These are phyloP conservation scores for Merluccius polli DNA, from an alignment of 2,797 vertebrate species.

Conservation along the genomic window DNA sequence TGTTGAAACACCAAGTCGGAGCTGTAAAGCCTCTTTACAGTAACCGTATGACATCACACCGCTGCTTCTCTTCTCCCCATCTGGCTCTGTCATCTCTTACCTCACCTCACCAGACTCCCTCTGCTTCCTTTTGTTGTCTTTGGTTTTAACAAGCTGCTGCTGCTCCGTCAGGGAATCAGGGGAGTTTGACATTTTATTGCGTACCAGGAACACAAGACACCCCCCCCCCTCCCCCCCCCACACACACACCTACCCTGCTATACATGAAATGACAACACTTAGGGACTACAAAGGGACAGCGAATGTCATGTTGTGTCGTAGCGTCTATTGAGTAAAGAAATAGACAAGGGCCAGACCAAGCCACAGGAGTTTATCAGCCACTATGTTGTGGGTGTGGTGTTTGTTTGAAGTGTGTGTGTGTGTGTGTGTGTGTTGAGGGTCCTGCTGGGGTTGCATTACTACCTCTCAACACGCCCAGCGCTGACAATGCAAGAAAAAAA, in stretches of 20 bases:
- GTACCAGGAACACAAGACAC: slow-evolving; percentile 49
- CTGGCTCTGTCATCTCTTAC: slow-evolving; percentile 53
- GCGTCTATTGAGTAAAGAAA: background rate
- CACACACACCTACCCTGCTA: too few species aligned
- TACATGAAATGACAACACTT: background rate
- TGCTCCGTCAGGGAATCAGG: slow-evolving; percentile 45
- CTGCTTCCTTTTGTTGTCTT: slow-evolving; percentile 33
- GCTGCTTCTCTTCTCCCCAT: slow-evolving; percentile 8
- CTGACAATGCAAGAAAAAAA: slow-evolving; percentile 61
- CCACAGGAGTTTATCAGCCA: slow-evolving; percentile 52
- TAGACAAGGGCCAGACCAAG: background rate
- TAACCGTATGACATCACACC: background rate
- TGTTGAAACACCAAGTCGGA: background rate
- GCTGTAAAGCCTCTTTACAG: background rate
- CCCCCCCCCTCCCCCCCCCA: slow-evolving; percentile 31
- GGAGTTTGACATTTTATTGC: slow-evolving; percentile 53
- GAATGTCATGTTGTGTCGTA: background rate
- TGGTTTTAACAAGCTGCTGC: slow-evolving; percentile 30
- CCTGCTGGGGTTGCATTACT: slow-evolving; percentile 58
- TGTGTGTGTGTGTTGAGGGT: background rate
- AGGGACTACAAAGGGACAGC: background rate
- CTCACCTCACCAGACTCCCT: slow-evolving; percentile 19
- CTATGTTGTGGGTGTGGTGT: slow-evolving; percentile 38
- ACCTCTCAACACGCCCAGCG: slow-evolving; percentile 40
- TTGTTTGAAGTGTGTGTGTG: slow-evolving; percentile 42